A percentile compares a stretch with the other conserved stretches of the same genome.
phyloP scores from a whole-genome alignment of 2,888 invertebrate genomes.

The Branchipolynoe longqiensis region DNA sequence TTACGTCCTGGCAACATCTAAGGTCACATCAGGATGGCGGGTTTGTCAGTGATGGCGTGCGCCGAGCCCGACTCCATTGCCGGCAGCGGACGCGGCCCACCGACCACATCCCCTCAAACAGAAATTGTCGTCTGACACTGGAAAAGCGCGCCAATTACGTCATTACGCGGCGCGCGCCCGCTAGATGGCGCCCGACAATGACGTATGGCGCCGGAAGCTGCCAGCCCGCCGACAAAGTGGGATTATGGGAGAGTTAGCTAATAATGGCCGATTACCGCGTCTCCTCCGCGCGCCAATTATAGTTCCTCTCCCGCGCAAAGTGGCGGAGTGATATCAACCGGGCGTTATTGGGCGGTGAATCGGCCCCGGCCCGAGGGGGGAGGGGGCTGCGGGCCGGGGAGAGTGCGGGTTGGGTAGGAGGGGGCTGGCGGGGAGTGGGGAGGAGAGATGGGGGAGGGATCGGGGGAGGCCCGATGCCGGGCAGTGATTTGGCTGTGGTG shows the following conservation, averaged over 20 bases:
- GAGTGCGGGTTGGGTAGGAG: too few species aligned
- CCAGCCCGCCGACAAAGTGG: conserved; percentile 45
- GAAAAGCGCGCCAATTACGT: conserved; percentile 52
- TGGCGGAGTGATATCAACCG: conserved; percentile 56
- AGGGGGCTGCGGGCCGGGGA: too few species aligned
- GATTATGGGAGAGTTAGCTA: conserved; percentile 58
- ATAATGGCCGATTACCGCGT: conserved; percentile 54
- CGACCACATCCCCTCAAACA: conserved; percentile 44
- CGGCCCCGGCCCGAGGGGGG: too few species aligned
- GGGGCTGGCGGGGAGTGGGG: too few species aligned
- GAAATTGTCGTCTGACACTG: conserved; percentile 40
- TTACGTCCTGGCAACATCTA: too few species aligned
- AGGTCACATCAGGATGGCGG: too few species aligned
- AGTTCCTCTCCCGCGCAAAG: conserved; percentile 54
- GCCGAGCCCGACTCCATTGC: not conserved
- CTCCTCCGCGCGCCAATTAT: conserved; percentile 36
- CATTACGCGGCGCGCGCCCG: conserved; percentile 22
- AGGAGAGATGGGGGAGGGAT: too few species aligned
- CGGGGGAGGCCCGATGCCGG: not conserved
- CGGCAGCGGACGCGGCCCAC: conserved; percentile 1
- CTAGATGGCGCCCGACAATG: conserved; percentile 45
- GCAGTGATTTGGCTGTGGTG: not conserved
- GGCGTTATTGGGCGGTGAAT: conserved; percentile 49
- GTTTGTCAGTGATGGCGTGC: conserved; percentile 7
- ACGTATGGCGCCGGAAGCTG: conserved; percentile 46